Evolutionary conservation across 1,140 invertebrate genomes (phyloP).

Genomic region (Melipona quadrifasciata): DNA sequence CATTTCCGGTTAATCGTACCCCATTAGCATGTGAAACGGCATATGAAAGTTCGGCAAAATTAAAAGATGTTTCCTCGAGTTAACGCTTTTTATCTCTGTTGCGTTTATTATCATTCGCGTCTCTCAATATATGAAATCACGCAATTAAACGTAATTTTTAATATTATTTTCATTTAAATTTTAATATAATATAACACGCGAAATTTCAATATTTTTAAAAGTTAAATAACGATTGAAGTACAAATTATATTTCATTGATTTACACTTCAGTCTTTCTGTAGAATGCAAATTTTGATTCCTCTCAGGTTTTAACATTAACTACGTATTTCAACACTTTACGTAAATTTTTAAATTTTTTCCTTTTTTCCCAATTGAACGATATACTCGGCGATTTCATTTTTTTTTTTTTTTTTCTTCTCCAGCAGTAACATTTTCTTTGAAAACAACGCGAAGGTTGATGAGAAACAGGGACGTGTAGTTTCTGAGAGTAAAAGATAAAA

Average conservation of each 20-base stretch:
- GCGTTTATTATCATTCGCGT: background rate
- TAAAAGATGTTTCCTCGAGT: conserved; percentile 59
- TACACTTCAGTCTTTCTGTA: background rate
- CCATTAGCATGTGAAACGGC: conserved; percentile 54
- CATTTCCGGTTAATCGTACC: conserved; percentile 65
- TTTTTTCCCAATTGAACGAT: too few species aligned
- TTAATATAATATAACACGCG: too few species aligned
- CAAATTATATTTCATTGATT: background rate
- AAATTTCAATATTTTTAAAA: background rate
- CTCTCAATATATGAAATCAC: background rate
- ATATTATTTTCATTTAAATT: background rate
- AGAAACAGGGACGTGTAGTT: too few species aligned
- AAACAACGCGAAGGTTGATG: background rate
- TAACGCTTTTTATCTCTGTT: conserved; percentile 19
- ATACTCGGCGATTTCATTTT: background rate
- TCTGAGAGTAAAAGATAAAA: background rate
- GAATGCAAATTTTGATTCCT: background rate
- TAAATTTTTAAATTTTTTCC: background rate
- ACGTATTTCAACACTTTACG: background rate
- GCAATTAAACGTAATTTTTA: too few species aligned
- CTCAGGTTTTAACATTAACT: background rate
- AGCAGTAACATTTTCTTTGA: background rate
- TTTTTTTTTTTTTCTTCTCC: too few species aligned
- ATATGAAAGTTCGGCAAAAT: conserved; percentile 60
- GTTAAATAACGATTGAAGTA: background rate